Conservation (phyloP, 1,140 invertebrate genomes). For the Calliopsis andreniformis region DNA sequence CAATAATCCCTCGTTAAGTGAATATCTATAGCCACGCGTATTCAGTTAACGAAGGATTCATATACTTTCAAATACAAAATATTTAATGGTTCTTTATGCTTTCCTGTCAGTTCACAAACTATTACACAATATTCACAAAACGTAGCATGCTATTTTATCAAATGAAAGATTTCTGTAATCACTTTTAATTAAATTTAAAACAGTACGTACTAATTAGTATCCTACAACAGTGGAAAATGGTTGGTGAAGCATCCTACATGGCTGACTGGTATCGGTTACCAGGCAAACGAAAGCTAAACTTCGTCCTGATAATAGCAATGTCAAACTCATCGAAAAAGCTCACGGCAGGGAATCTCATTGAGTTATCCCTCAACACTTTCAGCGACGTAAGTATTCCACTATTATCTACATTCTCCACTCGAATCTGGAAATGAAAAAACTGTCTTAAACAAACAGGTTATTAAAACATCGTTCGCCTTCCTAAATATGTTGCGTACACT, state of each 20-base stretch:
- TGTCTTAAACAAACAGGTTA: conserved; percentile 16
- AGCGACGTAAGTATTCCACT: conserved; percentile 48
- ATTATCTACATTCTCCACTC: background rate
- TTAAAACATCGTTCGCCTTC: conserved; percentile 33
- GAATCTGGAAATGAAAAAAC: background rate
- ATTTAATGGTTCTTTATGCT: no score
- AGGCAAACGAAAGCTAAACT: conserved; percentile 15
- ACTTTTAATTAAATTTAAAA: no score
- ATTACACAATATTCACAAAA: no score
- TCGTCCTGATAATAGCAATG: conserved; percentile 56
- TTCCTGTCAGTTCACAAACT: no score
- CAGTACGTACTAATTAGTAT: no score
- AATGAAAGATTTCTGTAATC: no score
- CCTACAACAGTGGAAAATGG: conserved; percentile 44
- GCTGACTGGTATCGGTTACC: conserved; percentile 58
- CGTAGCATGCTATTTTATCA: no score
- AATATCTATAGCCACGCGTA: no score
- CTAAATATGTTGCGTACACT: conserved; percentile 32
- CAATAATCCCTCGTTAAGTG: background rate
- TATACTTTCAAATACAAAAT: no score
- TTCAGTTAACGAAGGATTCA: no score
- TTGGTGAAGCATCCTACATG: conserved; percentile 48
- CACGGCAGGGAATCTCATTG: conserved; percentile 50
- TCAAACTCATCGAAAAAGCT: conserved; percentile 49
- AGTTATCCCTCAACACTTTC: conserved; percentile 43